These are phyloP conservation scores for Heterotis niloticus DNA, from an alignment of 2,113 vertebrate genomes.

Conservation along the genomic window DNA sequence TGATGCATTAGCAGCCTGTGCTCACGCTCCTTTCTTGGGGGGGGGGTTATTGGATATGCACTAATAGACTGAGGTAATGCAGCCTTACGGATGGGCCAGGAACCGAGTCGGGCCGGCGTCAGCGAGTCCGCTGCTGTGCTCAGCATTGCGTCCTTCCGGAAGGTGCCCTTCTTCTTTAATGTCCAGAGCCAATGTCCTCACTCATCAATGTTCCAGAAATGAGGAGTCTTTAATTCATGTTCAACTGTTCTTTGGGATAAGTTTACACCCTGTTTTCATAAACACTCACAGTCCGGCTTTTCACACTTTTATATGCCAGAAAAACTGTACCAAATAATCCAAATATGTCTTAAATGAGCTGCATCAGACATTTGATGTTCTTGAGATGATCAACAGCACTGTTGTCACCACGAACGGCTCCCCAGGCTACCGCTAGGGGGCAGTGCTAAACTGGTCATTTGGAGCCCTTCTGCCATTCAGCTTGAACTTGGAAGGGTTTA, in stretches of 20 bases:
- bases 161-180: background rate
- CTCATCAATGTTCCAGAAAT: no score
- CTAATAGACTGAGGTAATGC: constrained; percentile 26
- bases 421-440: constrained; percentile 55
- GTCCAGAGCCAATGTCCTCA: background rate
- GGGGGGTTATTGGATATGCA: constrained; percentile 51
- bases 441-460: constrained; percentile 55
- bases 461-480: background rate
- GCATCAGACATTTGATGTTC: no score
- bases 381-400: background rate
- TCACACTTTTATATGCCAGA: no score
- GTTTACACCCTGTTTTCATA: no score
- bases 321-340: no score
- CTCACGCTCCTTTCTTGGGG: constrained; percentile 21
- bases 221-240: no score
- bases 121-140: constrained; percentile 53
- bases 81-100: constrained; percentile 40
- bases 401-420: constrained; percentile 2
- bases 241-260: no score
- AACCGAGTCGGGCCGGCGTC: constrained; percentile 48
- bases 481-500: background rate
- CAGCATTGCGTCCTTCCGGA: constrained; percentile 46
- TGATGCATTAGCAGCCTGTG: constrained; percentile 24
- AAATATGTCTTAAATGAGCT: no score
- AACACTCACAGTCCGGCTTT: no score